Evolutionary conservation across 2,797 vertebrate genomes (phyloP).

Genomic region (Chloroceryle amazona): DNA sequence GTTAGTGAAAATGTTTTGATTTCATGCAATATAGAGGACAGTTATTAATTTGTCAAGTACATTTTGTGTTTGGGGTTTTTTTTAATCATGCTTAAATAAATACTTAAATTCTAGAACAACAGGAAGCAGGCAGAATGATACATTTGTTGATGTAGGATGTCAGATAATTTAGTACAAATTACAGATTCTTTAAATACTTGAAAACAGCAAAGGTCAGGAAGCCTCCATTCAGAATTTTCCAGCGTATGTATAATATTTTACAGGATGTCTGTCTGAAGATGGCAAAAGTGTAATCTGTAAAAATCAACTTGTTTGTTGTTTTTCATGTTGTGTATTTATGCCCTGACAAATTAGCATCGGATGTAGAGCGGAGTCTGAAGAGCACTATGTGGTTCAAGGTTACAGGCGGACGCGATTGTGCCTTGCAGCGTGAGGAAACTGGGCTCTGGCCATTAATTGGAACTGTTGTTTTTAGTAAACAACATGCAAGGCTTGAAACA

Average conservation of each 20-base stretch:
- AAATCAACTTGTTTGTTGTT: constrained; percentile 85
- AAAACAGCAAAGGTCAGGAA: constrained; percentile 82
- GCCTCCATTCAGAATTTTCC: constrained; percentile 84
- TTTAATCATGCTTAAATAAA: constrained; percentile 57
- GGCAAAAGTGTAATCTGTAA: constrained; percentile 78
- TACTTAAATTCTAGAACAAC: constrained; percentile 70
- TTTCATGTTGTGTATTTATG: constrained; percentile 81
- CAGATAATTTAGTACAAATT: constrained; percentile 77
- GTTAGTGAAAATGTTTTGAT: constrained; percentile 1
- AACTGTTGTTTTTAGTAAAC: constrained; percentile 21
- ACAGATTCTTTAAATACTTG: constrained; percentile 79
- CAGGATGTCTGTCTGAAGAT: constrained; percentile 83
- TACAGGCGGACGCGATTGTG: constrained; percentile 44
- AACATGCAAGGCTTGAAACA: constrained; percentile 5
- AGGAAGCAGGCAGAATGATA: constrained; percentile 78
- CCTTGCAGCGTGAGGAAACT: constrained; percentile 43
- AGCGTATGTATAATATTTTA: constrained; percentile 81
- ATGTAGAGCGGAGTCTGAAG: constrained; percentile 79
- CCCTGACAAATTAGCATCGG: constrained; percentile 81
- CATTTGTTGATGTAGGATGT: constrained; percentile 76
- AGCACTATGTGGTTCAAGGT: constrained; percentile 82
- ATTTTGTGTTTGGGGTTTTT: background rate
- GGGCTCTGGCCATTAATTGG: background rate
- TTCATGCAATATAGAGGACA: background rate
- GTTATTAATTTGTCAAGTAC: constrained; percentile 12